A percentile compares a stretch with the other conserved stretches of the same genome.
phyloP scores from a whole-genome alignment of 2,113 vertebrate genomes.

The Rhegmatorhina hoffmannsi region DNA sequence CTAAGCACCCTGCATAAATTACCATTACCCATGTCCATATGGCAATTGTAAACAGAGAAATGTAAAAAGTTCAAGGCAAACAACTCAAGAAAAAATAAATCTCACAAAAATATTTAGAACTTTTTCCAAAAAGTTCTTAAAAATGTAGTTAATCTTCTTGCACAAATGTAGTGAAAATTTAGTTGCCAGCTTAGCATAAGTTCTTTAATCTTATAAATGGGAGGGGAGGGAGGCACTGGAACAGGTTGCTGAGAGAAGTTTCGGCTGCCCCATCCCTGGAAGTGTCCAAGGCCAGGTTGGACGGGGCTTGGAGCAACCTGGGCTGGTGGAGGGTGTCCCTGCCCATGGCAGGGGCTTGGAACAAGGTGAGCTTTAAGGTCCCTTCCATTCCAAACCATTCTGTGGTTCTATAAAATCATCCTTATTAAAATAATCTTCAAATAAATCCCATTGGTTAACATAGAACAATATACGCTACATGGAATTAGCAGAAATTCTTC shows the following conservation, averaged over 20 bases:
- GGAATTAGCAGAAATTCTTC: background rate
- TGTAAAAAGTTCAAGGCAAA: background rate
- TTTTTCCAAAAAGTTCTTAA: background rate
- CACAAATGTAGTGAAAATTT: background rate
- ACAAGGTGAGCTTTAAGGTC: background rate
- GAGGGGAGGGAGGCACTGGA: background rate
- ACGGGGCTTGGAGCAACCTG: background rate
- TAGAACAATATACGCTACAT: background rate
- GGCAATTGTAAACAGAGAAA: conserved; percentile 1
- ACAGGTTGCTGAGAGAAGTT: background rate
- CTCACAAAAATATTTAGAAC: background rate
- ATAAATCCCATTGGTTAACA: background rate
- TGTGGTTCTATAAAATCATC: background rate
- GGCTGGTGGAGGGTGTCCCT: background rate
- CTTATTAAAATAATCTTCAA: background rate
- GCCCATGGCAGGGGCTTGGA: background rate
- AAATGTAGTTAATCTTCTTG: background rate
- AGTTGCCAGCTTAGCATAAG: background rate
- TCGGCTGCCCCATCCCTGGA: background rate
- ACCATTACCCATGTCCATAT: background rate
- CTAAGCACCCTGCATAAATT: background rate
- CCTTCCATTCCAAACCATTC: background rate
- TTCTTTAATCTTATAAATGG: background rate
- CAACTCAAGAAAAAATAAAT: background rate
- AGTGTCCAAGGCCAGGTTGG: background rate